Evolutionary conservation across 2,797 vertebrate genomes (phyloP).

Genomic region (Gastrophryne carolinensis): DNA sequence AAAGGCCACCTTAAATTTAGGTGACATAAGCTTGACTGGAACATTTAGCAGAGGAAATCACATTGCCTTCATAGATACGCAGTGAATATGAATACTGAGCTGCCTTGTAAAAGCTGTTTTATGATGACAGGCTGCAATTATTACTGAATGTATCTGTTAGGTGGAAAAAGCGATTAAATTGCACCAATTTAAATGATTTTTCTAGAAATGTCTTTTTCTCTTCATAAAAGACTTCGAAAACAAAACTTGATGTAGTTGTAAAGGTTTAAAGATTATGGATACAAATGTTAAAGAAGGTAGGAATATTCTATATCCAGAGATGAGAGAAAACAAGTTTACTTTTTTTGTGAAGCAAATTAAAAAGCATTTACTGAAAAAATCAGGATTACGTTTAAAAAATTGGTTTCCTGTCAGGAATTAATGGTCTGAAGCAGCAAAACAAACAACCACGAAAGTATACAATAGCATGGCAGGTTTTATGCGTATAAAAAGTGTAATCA

Average conservation of each 20-base stretch:
- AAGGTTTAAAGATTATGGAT: constrained; percentile 12
- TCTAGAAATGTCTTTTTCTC: constrained; percentile 25
- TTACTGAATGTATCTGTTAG: constrained; percentile 48
- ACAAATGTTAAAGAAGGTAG: constrained; percentile 4
- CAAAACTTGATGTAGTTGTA: constrained; percentile 30
- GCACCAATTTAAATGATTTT: constrained; percentile 48
- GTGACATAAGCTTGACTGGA: constrained; percentile 18
- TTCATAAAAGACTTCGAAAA: constrained; percentile 41
- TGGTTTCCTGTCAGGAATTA: no score
- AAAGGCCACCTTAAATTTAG: neutral
- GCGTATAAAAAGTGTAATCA: no score
- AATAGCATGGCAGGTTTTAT: no score
- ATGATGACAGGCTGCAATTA: constrained; percentile 51
- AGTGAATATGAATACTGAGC: constrained; percentile 38
- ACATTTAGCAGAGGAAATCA: constrained; percentile 27
- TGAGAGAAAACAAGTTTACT: no score
- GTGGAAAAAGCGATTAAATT: constrained; percentile 45
- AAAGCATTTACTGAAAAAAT: no score
- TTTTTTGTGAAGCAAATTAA: no score
- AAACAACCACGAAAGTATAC: no score
- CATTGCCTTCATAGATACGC: constrained; percentile 40
- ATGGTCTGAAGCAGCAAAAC: no score
- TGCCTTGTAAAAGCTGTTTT: constrained; percentile 44
- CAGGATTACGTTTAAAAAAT: no score
- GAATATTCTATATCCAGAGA: no score